Percentiles rank a stretch among this genome's conserved stretches.
These are phyloP conservation scores for Celastrina argiolus DNA, from an alignment of 2,888 invertebrate genomes.

Conservation along the genomic window DNA sequence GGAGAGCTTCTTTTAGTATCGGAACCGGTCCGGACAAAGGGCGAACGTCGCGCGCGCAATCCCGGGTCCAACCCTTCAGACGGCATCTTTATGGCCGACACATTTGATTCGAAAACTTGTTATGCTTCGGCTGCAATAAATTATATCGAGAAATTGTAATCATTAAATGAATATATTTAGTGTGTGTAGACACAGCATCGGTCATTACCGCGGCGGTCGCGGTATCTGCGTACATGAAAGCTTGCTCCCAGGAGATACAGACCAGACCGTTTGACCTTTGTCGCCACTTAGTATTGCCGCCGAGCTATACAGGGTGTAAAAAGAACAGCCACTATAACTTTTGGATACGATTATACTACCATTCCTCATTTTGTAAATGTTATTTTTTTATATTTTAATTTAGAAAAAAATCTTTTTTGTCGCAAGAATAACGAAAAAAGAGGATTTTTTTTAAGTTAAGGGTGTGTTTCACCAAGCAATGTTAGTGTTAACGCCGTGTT, in stretches of 20 bases:
- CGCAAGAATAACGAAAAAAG: too few species aligned
- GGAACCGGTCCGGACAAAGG: constrained; percentile 55
- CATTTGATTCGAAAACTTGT: constrained; percentile 78
- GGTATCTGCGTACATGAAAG: constrained; percentile 70
- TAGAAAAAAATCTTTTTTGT: too few species aligned
- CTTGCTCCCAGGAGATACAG: constrained; percentile 64
- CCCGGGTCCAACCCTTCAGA: constrained; percentile 69
- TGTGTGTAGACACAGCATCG: constrained; percentile 55
- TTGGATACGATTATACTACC: too few species aligned
- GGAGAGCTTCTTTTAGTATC: constrained; percentile 64
- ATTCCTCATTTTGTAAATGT: too few species aligned
- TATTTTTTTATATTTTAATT: too few species aligned
- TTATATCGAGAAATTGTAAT: constrained; percentile 77
- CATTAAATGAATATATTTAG: constrained; percentile 64
- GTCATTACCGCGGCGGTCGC: constrained; percentile 41
- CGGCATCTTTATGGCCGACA: constrained; percentile 78
- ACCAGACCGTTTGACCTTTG: constrained; percentile 48
- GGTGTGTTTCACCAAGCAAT: too few species aligned
- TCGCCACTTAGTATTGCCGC: constrained; percentile 45
- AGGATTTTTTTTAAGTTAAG: too few species aligned
- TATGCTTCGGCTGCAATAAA: constrained; percentile 77
- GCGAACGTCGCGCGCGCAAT: constrained; percentile 66
- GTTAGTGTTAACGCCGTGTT: too few species aligned
- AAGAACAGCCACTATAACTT: too few species aligned
- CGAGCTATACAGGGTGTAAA: constrained; percentile 16